Evolutionary conservation across 1,140 invertebrate species (phyloP), one percentile per base, ranked within the genome.

Genomic region (Camponotus floridanus): DNA sequence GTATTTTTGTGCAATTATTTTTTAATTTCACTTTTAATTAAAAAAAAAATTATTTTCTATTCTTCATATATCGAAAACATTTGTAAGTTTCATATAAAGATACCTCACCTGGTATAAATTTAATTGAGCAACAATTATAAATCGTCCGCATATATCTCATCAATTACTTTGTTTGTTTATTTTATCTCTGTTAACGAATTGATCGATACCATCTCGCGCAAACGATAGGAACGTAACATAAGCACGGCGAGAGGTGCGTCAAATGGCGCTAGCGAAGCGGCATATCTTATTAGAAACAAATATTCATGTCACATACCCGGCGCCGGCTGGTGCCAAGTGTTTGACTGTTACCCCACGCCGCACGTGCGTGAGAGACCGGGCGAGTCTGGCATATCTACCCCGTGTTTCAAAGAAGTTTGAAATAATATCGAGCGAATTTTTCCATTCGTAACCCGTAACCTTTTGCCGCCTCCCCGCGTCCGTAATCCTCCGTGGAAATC

Each of bases 221-320:
- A 57, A 48, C 48, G 87, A 76, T 81, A 81, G 59, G 64, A 26
- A 0, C 81, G 64, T 76, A 87, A 85, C 64, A 71, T 68, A 71
- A 89, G 88, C 85, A 57, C 21, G 11, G 65, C 48, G 55, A 48
- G 80, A 87, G 70, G 76, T 87, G 88, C 92, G 92, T 94, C 92
- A 93, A 94, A 94, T 93, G 91, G 91, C 90, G 87, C 70, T 88
- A 86, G 88, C 92, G 85, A 91, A 91, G 92, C 92, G 91, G 93
- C 94, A 93, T 95, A 94, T 94, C 93, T 95, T 95, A 95, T 95
- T 95, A 95, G 93, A 94, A 94, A 94, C 94, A 94, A 95, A 94
- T 95, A 95, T 95, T 95, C 94, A 95, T 95, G 94, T 95, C 94
- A 95, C 94, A 95, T 94, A 94, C 92, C 91, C 80, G 93, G 94